A percentile compares a stretch with the other conserved stretches of the same genome.
Evolutionary conservation across 2,888 invertebrate genomes (phyloP).

Genomic region (Bibio marci): DNA sequence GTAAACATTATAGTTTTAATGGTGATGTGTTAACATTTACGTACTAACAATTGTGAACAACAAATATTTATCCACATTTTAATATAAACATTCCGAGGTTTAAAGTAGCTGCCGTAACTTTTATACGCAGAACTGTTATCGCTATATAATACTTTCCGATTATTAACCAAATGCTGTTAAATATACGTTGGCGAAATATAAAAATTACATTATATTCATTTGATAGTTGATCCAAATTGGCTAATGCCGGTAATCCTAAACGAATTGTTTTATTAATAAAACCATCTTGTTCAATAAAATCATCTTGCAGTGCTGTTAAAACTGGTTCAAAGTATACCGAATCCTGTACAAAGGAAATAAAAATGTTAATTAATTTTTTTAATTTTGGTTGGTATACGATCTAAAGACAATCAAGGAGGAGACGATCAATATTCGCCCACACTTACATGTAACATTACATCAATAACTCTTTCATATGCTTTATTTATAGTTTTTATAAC

Average conservation of each 20-base stretch:
- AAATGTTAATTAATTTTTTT: neutral
- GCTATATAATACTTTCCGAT: neutral
- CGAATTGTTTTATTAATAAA: conserved; percentile 24
- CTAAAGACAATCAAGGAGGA: neutral
- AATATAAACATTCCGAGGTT: too few relatives aligned
- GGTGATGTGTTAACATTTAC: too few relatives aligned
- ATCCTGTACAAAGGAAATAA: conserved; percentile 14
- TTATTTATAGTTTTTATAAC: conserved; percentile 22
- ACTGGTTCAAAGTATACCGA: conserved; percentile 26
- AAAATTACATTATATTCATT: conserved; percentile 6
- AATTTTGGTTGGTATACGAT: neutral
- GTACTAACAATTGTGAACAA: too few relatives aligned
- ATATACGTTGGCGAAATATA: neutral
- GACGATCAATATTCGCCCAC: too few relatives aligned
- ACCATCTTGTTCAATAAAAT: conserved; percentile 24
- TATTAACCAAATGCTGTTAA: neutral
- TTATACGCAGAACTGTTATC: too few relatives aligned
- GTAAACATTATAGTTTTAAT: too few relatives aligned
- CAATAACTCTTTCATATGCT: conserved; percentile 22
- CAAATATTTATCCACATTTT: too few relatives aligned
- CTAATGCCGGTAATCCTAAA: conserved; percentile 23
- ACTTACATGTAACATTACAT: conserved; percentile 7
- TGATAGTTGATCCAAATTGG: conserved; percentile 7
- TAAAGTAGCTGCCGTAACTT: too few relatives aligned
- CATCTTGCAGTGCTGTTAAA: conserved; percentile 20